Percentiles rank a stretch among this genome's conserved stretches.
Evolutionary conservation across 2,113 vertebrate species (phyloP).

Genomic region (Cyprinodon tularosa): DNA sequence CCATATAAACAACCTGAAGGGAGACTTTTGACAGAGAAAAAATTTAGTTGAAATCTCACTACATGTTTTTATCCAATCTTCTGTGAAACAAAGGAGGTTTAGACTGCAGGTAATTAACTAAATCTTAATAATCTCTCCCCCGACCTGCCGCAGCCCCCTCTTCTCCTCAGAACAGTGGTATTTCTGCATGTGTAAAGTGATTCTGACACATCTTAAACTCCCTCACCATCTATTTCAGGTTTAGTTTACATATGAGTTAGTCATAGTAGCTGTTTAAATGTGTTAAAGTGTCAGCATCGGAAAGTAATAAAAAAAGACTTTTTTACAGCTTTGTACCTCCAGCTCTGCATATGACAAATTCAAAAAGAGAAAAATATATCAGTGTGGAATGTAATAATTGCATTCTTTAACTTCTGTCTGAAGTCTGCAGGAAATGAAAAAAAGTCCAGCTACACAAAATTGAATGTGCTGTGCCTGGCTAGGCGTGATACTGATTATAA

Average conservation of each 20-base stretch:
- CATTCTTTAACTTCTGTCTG: slow-evolving; percentile 48
- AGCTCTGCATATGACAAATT: slow-evolving; percentile 15
- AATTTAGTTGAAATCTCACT: not conserved
- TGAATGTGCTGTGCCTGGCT: slow-evolving; percentile 48
- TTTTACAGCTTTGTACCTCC: not conserved
- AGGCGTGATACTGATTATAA: slow-evolving; percentile 34
- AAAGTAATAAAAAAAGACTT: not conserved
- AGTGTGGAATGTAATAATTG: slow-evolving; percentile 46
- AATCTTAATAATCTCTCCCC: too few relatives aligned
- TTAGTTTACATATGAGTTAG: not conserved
- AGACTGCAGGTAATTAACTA: too few relatives aligned
- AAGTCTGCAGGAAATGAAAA: slow-evolving; percentile 39
- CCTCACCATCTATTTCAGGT: not conserved
- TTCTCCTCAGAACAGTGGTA: not conserved
- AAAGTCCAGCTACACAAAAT: slow-evolving; percentile 48
- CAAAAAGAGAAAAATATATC: slow-evolving; percentile 1
- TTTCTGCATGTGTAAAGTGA: not conserved
- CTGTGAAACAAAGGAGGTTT: too few relatives aligned
- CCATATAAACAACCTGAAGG: not conserved
- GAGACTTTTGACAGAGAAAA: not conserved
- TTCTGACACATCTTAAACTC: not conserved
- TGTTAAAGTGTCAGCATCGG: not conserved
- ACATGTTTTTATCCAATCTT: too few relatives aligned
- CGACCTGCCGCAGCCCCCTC: too few relatives aligned
- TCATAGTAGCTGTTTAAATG: not conserved